phyloP scores from a whole-genome alignment of 1,140 invertebrate genomes.

The Heliconius hewitsoni region DNA sequence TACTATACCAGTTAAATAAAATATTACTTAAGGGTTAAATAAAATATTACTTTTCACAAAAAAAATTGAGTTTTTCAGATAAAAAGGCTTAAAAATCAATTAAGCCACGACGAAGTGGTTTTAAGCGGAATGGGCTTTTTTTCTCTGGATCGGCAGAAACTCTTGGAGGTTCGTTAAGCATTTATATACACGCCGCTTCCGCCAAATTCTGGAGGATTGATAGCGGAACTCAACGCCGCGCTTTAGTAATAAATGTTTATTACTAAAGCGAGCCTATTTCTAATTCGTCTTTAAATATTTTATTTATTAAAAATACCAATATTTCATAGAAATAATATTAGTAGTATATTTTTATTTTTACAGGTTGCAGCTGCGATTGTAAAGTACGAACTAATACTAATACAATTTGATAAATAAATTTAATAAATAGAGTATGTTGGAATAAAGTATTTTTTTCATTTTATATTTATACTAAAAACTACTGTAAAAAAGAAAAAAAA shows the following conservation, averaged over 20 bases:
- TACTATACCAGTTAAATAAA: no score
- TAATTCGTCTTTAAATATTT: no score
- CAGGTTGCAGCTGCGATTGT: background rate
- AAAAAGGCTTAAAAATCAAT: slow-evolving; percentile 4
- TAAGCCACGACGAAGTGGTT: slow-evolving; percentile 7
- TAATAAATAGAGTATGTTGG: background rate
- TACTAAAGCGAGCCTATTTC: no score
- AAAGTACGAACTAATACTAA: background rate
- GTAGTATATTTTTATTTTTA: background rate
- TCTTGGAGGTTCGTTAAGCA: background rate
- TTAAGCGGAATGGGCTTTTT: slow-evolving; percentile 13
- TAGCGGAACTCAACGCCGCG: no score
- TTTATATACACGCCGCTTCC: background rate
- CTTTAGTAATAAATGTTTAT: no score
- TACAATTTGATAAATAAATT: background rate
- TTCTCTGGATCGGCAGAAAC: slow-evolving; percentile 1
- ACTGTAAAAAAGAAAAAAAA: no score
- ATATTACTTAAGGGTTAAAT: background rate
- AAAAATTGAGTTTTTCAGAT: background rate
- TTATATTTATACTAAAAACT: no score
- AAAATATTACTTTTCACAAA: background rate
- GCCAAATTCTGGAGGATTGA: no score
- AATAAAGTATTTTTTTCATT: no score
- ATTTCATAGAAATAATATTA: no score
- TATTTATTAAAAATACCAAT: no score